These are phyloP conservation scores for Ophioderma brevispina DNA, from an alignment of 35 echinoderm and acorn worm genomes.

Conservation along the genomic window DNA sequence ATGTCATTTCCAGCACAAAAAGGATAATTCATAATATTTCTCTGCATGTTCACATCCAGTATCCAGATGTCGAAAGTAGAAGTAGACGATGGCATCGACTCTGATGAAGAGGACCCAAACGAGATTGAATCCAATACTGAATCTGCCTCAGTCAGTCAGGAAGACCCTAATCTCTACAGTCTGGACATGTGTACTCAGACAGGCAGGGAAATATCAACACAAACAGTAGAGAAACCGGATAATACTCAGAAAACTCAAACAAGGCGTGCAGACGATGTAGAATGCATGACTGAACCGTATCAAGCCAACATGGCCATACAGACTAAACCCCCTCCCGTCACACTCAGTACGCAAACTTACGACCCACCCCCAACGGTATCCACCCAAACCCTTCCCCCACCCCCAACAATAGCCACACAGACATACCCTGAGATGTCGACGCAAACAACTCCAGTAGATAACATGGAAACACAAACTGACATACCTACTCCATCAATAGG, in stretches of 20 bases:
- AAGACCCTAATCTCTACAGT: conserved; percentile 67
- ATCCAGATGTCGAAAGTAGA: conserved; percentile 94
- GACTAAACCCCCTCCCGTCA: conserved; percentile 81
- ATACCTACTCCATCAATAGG: conserved; percentile 43
- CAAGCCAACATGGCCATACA: conserved; percentile 96
- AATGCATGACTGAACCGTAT: conserved; percentile 90
- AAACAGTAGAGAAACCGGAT: conserved; percentile 77
- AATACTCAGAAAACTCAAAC: conserved; percentile 90
- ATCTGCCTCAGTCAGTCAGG: conserved; percentile 31
- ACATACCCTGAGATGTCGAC: conserved; percentile 79
- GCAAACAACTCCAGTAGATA: conserved; percentile 60
- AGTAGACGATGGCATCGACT: conserved; percentile 39
- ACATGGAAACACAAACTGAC: conserved; percentile 86
- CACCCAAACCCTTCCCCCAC: conserved; percentile 59
- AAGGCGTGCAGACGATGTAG: conserved; percentile 72
- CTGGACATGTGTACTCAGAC: conserved; percentile 95
- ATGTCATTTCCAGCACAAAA: no score
- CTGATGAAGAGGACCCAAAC: conserved; percentile 58
- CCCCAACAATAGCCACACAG: conserved; percentile 69
- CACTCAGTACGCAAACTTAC: conserved; percentile 82
- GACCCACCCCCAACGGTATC: conserved; percentile 72
- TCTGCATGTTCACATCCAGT: conserved; percentile 48
- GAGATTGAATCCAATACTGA: conserved; percentile 45
- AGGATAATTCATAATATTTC: no score
- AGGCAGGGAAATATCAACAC: conserved; percentile 60